phyloP scores from a whole-genome alignment of 2,797 vertebrate genomes.

The Chromis chromis region DNA sequence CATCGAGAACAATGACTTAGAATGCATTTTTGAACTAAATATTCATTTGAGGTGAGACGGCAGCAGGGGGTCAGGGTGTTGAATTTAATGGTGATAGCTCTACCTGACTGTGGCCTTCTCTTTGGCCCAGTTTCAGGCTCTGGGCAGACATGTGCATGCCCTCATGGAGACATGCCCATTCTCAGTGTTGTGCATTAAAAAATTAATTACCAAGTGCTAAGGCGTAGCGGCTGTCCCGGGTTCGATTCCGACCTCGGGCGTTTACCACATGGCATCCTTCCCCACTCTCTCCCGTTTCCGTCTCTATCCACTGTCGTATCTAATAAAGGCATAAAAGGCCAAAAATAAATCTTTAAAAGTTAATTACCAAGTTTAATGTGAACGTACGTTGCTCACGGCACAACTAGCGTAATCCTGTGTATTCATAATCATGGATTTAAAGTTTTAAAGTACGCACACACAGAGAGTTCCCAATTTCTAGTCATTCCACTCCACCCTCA shows the following conservation, averaged over 20 bases:
- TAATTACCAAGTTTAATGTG: neutral
- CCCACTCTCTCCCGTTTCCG: no score
- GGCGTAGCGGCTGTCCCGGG: no score
- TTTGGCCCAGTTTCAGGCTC: neutral
- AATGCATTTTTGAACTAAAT: constrained; percentile 8
- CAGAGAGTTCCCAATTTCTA: neutral
- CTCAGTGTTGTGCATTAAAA: constrained; percentile 1
- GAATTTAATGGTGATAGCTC: constrained; percentile 4
- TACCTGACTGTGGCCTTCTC: neutral
- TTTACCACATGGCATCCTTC: no score
- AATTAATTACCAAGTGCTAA: no score
- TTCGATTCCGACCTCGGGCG: no score
- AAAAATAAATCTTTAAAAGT: no score
- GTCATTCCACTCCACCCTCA: constrained; percentile 39
- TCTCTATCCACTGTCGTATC: no score
- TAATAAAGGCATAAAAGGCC: no score
- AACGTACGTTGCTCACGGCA: neutral
- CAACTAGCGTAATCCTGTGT: neutral
- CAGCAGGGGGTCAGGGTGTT: neutral
- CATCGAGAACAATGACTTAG: constrained; percentile 11
- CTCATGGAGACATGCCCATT: neutral
- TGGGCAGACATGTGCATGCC: neutral
- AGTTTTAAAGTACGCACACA: neutral
- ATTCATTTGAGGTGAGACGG: constrained; percentile 23
- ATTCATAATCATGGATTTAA: neutral